These are phyloP conservation scores for Larimichthys crocea DNA, from an alignment of 2,113 vertebrate species.

Conservation along the genomic window DNA sequence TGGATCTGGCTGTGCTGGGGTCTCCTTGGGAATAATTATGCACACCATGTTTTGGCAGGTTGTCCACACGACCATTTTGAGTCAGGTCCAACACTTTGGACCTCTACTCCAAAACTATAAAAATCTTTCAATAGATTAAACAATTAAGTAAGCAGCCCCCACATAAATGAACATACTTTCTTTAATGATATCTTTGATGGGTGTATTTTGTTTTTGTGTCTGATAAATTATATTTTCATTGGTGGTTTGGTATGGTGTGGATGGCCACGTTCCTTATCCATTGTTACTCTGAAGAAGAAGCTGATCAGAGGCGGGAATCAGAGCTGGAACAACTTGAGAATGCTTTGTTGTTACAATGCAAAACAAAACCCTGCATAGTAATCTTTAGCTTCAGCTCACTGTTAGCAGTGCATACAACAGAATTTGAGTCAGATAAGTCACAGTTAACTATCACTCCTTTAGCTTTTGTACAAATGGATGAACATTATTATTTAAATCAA, in stretches of 20 bases:
- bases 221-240: not conserved
- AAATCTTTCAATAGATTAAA: not conserved
- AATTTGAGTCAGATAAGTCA: not conserved
- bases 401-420: not conserved
- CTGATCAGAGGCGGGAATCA: not conserved
- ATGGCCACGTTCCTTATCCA: too few species aligned
- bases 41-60: not conserved
- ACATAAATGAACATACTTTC: too few species aligned
- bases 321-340: not conserved
- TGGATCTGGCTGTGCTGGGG: not conserved
- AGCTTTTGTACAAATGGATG: not conserved
- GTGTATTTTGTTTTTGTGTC: too few species aligned
- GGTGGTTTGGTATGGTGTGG: not conserved
- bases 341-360: not conserved
- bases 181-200: not conserved
- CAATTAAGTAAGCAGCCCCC: not conserved
- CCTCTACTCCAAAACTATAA: not conserved
- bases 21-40: not conserved
- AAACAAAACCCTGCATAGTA: too few species aligned
- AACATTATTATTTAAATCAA: not conserved
- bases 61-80: not conserved
- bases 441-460: not conserved
- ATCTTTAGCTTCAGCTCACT: not conserved
- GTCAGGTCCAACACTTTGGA: not conserved
- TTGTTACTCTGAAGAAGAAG: too few species aligned